Evolutionary conservation across 2,113 vertebrate genomes (phyloP).

Genomic region (Phrynosoma blainvillii): DNA sequence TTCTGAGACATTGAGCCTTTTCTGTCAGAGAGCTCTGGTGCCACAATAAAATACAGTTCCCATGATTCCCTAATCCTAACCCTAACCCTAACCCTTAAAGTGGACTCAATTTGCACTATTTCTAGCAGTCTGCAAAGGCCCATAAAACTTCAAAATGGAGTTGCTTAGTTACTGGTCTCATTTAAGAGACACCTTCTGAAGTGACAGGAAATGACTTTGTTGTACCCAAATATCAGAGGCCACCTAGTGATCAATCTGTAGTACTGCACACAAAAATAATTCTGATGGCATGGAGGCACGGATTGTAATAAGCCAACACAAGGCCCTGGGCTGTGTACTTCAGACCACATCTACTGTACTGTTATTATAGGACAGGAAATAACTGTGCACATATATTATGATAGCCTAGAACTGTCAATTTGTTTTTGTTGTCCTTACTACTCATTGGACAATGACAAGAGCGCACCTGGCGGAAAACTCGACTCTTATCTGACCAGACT

Average conservation of each 20-base stretch:
- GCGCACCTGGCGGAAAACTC: too few relatives aligned
- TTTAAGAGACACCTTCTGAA: conserved; percentile 54
- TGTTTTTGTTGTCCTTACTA: neutral
- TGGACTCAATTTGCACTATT: too few relatives aligned
- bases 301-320: neutral
- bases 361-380: neutral
- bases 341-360: neutral
- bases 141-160: conserved; percentile 55
- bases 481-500: too few relatives aligned
- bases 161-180: conserved; percentile 62
- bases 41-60: too few relatives aligned
- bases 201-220: conserved; percentile 44
- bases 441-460: too few relatives aligned
- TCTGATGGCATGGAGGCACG: neutral
- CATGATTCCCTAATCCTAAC: too few relatives aligned
- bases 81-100: too few relatives aligned
- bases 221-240: conserved; percentile 13
- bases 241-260: conserved; percentile 60
- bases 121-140: too few relatives aligned
- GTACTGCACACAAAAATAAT: neutral
- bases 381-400: neutral
- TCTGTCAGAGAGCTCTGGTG: too few relatives aligned
- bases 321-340: neutral
- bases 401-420: neutral
- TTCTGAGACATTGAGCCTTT: too few relatives aligned